Conservation (phyloP, 2,888 invertebrate species). For the Plebejus argus region DNA sequence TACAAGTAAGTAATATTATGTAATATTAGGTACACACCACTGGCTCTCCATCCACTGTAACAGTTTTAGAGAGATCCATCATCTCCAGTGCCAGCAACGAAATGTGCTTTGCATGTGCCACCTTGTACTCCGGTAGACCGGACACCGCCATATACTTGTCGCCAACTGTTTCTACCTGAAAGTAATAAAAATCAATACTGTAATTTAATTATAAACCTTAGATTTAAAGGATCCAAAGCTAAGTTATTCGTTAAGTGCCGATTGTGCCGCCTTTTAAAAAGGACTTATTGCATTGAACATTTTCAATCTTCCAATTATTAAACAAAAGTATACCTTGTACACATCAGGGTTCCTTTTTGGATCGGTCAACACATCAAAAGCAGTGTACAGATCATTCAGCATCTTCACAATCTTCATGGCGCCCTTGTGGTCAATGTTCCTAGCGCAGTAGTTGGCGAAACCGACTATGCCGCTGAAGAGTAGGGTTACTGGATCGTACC, state of each 20-base stretch:
- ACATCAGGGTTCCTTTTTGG: constrained; percentile 95
- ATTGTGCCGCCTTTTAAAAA: no score
- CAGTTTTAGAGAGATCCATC: constrained; percentile 95
- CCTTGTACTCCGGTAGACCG: constrained; percentile 95
- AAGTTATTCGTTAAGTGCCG: no score
- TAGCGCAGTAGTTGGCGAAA: constrained; percentile 94
- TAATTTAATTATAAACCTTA: no score
- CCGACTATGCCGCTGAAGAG: constrained; percentile 96
- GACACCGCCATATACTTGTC: constrained; percentile 99
- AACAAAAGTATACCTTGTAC: no score
- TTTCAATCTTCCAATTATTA: no score
- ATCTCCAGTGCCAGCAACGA: constrained; percentile 94
- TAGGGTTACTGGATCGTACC: constrained; percentile 94
- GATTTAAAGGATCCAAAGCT: no score
- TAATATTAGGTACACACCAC: constrained; percentile 83
- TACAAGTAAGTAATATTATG: no score
- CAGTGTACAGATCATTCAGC: constrained; percentile 95
- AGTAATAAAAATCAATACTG: constrained; percentile 16
- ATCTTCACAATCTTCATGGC: constrained; percentile 98
- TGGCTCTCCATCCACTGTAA: constrained; percentile 92
- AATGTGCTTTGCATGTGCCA: constrained; percentile 94
- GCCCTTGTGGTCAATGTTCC: constrained; percentile 93
- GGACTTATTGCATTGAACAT: no score
- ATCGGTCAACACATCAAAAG: constrained; percentile 96
- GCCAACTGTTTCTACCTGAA: constrained; percentile 97